Evolutionary conservation across 1,140 invertebrate species (phyloP).

Genomic region (Tetramorium parvispinum): DNA sequence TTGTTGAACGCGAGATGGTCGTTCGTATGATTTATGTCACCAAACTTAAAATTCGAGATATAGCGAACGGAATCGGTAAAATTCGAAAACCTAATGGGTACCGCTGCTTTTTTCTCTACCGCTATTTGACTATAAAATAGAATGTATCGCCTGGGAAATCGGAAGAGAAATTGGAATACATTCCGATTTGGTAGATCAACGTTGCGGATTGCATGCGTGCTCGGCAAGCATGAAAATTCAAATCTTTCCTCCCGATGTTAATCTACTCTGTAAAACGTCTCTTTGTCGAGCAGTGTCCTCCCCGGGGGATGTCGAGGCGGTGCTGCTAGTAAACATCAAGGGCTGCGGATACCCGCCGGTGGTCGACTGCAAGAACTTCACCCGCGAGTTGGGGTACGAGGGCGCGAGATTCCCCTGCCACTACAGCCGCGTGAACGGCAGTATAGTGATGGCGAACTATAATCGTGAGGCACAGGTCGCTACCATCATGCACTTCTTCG

Average conservation of each 20-base stretch:
- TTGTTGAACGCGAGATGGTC: background rate
- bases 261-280: constrained; percentile 35
- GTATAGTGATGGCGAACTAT: constrained; percentile 92
- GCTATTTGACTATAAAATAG: constrained; percentile 35
- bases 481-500: constrained; percentile 92
- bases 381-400: constrained; percentile 90
- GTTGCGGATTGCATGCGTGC: constrained; percentile 33
- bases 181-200: constrained; percentile 30
- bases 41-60: background rate
- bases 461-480: constrained; percentile 92
- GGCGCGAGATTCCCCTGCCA: constrained; percentile 93
- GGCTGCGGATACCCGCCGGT: constrained; percentile 95
- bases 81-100: background rate
- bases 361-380: constrained; percentile 94
- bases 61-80: background rate
- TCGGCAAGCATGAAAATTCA: constrained; percentile 16
- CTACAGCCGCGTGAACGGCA: constrained; percentile 93
- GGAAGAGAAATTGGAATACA: constrained; percentile 32
- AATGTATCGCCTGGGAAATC: constrained; percentile 26
- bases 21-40: background rate
- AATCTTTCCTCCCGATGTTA: background rate
- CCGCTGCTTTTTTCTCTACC: background rate
- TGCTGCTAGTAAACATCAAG: constrained; percentile 92
- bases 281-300: constrained; percentile 66
- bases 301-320: constrained; percentile 87